phyloP scores from a whole-genome alignment of 2,113 vertebrate genomes.

The Pyxicephalus adspersus region DNA sequence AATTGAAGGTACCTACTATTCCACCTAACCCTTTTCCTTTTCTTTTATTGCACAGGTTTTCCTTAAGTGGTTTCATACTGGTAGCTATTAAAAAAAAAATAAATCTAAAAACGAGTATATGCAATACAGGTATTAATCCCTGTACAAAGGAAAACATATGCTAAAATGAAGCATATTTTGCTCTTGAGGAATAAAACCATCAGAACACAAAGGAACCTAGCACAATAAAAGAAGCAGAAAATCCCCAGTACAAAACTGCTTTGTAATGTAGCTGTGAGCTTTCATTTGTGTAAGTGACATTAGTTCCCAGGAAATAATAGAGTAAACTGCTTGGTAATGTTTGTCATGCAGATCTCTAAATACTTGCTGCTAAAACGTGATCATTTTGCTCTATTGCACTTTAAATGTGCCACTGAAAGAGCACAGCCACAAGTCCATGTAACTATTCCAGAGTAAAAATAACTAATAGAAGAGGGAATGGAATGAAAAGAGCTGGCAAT shows the following conservation, averaged over 20 bases:
- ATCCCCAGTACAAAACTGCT: background rate
- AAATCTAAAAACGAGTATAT: too few species aligned
- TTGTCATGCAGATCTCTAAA: slow-evolving; percentile 46
- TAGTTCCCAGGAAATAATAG: slow-evolving; percentile 38
- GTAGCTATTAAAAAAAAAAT: too few species aligned
- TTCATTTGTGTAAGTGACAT: slow-evolving; percentile 24
- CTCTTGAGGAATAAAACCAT: slow-evolving; percentile 22
- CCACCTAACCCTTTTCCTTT: too few species aligned
- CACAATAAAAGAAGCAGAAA: slow-evolving; percentile 5
- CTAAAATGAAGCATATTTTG: background rate
- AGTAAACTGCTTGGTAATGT: slow-evolving; percentile 35
- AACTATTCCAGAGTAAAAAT: slow-evolving; percentile 67
- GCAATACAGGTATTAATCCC: too few species aligned
- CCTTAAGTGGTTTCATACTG: too few species aligned
- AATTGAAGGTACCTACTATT: too few species aligned
- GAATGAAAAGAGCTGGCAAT: slow-evolving; percentile 75
- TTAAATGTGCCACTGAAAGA: slow-evolving; percentile 63
- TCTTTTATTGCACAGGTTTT: too few species aligned
- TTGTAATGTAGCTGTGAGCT: slow-evolving; percentile 1
- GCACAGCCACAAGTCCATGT: slow-evolving; percentile 63
- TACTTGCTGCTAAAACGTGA: slow-evolving; percentile 60
- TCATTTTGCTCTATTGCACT: slow-evolving; percentile 61
- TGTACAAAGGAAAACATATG: too few species aligned
- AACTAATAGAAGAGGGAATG: slow-evolving; percentile 70
- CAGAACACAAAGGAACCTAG: slow-evolving; percentile 1